phyloP scores from a whole-genome alignment of 2,113 vertebrate species.

The Labeo rohita region DNA sequence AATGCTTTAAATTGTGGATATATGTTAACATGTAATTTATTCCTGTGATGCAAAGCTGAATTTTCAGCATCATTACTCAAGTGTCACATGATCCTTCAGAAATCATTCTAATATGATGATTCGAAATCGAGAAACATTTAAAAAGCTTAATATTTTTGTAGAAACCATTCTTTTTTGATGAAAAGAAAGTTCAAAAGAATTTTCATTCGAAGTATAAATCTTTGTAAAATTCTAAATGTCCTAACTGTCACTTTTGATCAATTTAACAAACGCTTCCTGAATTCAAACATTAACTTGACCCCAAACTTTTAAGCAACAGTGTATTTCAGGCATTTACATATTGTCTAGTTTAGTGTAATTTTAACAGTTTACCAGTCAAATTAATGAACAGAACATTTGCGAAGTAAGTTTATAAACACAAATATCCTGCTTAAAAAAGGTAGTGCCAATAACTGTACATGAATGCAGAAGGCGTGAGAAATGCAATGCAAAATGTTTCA shows the following conservation, averaged over 20 bases:
- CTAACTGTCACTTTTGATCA: background rate
- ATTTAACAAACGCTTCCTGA: background rate
- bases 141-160: background rate
- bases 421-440: background rate
- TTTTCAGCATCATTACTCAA: background rate
- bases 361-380: slow-evolving; percentile 13
- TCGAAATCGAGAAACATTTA: background rate
- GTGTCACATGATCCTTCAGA: background rate
- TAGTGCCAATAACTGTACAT: background rate
- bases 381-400: background rate
- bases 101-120: background rate
- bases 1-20: background rate
- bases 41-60: background rate
- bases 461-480: background rate
- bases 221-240: too few species aligned
- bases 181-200: background rate
- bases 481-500: background rate
- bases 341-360: background rate
- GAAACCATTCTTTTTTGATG: background rate
- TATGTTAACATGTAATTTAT: background rate
- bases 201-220: too few species aligned
- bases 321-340: background rate
- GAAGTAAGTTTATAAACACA: background rate
- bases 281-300: background rate
- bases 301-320: background rate